phyloP scores from a whole-genome alignment of 2,113 vertebrate genomes.

The Pollimyrus isidori region DNA sequence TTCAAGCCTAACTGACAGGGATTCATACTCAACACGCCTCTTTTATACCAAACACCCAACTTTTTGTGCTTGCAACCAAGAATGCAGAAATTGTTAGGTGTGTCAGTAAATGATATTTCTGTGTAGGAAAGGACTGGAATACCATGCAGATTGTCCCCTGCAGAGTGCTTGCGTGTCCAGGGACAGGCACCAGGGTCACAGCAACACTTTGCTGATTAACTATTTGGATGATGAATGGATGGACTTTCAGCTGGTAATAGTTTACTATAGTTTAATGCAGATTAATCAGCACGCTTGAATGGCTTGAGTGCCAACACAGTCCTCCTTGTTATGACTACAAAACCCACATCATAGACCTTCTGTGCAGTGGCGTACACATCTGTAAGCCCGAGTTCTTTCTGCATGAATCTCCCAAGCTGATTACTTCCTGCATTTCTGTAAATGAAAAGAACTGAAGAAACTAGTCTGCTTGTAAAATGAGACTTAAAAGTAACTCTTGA shows the following conservation, averaged over 20 bases:
- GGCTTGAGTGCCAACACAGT: background rate
- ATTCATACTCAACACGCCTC: background rate
- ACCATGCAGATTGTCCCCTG: background rate
- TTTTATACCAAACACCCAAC: background rate
- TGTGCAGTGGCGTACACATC: background rate
- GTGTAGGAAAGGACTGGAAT: background rate
- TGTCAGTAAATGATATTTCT: background rate
- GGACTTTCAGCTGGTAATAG: background rate
- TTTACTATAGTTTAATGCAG: background rate
- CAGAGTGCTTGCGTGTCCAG: background rate
- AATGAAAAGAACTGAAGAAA: background rate
- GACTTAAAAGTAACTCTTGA: background rate
- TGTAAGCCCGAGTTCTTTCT: background rate
- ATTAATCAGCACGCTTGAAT: background rate
- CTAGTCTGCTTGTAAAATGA: background rate
- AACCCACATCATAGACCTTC: background rate
- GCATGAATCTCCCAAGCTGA: background rate
- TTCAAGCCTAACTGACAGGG: background rate
- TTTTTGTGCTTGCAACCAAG: background rate
- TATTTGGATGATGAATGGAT: background rate
- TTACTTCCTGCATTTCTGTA: background rate
- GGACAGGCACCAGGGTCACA: background rate
- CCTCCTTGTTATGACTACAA: background rate
- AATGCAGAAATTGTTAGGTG: background rate
- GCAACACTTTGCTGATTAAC: background rate